Conservation (phyloP, 1,140 invertebrate species). For the Penaeus vannamei region DNA sequence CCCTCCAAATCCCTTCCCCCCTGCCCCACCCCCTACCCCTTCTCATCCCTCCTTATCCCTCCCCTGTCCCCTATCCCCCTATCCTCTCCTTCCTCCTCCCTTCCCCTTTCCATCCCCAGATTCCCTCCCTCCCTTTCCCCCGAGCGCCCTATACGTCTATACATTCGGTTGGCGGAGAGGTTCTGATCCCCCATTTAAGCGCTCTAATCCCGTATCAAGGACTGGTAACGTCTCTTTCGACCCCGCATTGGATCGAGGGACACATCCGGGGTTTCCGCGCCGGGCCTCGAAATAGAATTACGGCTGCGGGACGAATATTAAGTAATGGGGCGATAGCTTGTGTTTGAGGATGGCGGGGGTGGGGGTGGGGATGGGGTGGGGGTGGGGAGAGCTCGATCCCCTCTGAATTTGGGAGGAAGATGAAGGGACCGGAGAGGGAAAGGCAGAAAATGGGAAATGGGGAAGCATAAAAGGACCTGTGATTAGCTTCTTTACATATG, state of each 20-base stretch:
- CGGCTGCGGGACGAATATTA: not conserved
- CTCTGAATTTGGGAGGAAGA: not conserved
- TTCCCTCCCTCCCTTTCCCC: not conserved
- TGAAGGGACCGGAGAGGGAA: not conserved
- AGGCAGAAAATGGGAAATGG: not conserved
- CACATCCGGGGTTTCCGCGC: slow-evolving; percentile 9
- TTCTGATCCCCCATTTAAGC: slow-evolving; percentile 51
- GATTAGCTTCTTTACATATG: not conserved
- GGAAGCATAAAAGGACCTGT: not conserved
- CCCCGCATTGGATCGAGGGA: slow-evolving; percentile 25
- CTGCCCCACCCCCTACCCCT: not conserved
- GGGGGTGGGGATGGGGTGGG: not conserved
- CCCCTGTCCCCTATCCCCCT: not conserved
- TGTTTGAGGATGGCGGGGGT: not conserved
- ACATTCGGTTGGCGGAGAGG: slow-evolving; percentile 36
- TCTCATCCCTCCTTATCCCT: not conserved
- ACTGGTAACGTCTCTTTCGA: slow-evolving; percentile 46
- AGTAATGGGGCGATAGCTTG: too few relatives aligned
- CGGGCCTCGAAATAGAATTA: not conserved
- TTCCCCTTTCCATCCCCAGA: too few relatives aligned
- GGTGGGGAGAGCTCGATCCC: not conserved
- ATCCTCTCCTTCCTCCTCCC: too few relatives aligned
- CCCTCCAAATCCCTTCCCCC: slow-evolving; percentile 7
- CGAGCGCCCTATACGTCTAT: not conserved
- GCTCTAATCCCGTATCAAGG: slow-evolving; percentile 54